Evolutionary conservation across 92 coral and sea anemone species (phyloP).

Genomic region (Blastomussa wellsi): DNA sequence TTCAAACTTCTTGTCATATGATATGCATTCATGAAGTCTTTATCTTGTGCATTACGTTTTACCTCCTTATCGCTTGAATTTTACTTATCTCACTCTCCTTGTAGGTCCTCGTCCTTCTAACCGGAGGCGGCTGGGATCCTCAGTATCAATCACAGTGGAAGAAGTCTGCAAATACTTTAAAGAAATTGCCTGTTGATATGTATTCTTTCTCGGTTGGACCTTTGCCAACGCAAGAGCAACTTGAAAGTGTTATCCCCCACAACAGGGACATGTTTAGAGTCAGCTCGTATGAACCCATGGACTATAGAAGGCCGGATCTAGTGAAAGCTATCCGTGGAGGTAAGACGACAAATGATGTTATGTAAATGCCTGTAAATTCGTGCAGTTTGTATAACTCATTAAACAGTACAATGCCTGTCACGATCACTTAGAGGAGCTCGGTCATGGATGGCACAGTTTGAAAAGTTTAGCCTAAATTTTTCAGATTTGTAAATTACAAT

Average conservation of each 20-base stretch:
- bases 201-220: constrained; percentile 70
- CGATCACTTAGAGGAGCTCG: no score
- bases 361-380: not conserved
- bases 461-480: no score
- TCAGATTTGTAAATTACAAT: no score
- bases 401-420: not conserved
- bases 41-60: no score
- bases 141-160: constrained; percentile 61
- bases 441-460: no score
- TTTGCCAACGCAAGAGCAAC: constrained; percentile 52
- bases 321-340: constrained; percentile 77
- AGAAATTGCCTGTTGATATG: constrained; percentile 40
- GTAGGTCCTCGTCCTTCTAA: constrained; percentile 71
- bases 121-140: constrained; percentile 76
- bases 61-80: no score
- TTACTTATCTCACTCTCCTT: not conserved
- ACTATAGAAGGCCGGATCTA: constrained; percentile 42
- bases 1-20: no score
- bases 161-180: constrained; percentile 42
- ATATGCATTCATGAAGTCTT: no score
- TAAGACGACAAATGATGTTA: not conserved
- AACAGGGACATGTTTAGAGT: constrained; percentile 62
- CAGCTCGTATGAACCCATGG: constrained; percentile 49
- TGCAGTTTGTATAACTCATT: no score
- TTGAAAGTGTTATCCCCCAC: constrained; percentile 59